phyloP scores from a whole-genome alignment of 2,113 vertebrate species.

The Sturnus vulgaris region DNA sequence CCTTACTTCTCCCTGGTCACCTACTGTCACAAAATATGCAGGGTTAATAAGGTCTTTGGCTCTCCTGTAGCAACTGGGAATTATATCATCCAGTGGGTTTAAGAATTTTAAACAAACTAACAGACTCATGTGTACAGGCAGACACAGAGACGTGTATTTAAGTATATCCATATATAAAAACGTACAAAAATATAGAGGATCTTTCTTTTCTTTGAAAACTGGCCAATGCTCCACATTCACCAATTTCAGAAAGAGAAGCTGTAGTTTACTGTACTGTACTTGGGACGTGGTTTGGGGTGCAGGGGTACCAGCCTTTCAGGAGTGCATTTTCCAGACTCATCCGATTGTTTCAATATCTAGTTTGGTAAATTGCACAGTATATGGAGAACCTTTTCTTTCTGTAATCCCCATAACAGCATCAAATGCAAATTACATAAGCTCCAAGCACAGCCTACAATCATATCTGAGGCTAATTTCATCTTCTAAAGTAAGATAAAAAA shows the following conservation, averaged over 20 bases:
- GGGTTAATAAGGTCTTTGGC: background rate
- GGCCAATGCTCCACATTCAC: background rate
- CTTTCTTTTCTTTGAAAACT: background rate
- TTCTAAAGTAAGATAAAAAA: conserved; percentile 1
- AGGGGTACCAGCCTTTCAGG: background rate
- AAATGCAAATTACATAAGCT: background rate
- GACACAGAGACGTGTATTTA: accelerated
- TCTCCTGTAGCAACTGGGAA: background rate
- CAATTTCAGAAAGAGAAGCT: background rate
- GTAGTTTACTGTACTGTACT: background rate
- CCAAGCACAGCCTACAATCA: background rate
- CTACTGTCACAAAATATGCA: background rate
- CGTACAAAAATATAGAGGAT: background rate
- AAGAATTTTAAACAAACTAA: background rate
- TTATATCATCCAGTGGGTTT: background rate
- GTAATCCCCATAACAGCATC: background rate
- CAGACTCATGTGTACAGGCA: background rate
- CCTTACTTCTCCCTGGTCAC: background rate
- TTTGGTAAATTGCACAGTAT: background rate
- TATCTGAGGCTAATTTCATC: background rate
- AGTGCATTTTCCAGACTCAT: background rate
- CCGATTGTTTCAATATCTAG: background rate
- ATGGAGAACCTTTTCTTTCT: background rate
- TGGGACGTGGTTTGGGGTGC: background rate
- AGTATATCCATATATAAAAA: background rate